Conservation (phyloP, 1,140 invertebrate genomes). For the Euschistus heros region DNA sequence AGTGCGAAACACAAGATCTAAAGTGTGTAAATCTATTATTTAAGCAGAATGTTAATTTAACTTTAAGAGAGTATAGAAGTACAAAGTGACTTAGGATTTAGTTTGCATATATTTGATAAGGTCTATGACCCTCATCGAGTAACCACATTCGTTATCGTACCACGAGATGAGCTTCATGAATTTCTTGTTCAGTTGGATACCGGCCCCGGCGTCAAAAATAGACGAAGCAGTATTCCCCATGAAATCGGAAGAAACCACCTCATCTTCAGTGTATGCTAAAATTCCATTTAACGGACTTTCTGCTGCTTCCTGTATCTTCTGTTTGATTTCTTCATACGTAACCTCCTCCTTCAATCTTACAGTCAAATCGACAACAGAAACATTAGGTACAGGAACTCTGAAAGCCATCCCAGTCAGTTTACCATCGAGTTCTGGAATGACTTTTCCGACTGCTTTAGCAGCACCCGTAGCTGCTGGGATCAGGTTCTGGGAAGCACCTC, state of each 20-base stretch:
- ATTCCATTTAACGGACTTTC: slow-evolving; percentile 47
- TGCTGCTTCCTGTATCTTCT: slow-evolving; percentile 46
- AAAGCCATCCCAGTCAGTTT: slow-evolving; percentile 98
- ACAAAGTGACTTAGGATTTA: slow-evolving; percentile 29
- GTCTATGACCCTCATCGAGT: slow-evolving; percentile 53
- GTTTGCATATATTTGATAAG: slow-evolving; percentile 39
- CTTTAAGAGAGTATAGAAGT: no score
- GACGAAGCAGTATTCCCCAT: slow-evolving; percentile 47
- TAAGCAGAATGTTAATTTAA: no score
- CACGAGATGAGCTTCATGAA: slow-evolving; percentile 30
- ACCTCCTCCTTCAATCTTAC: slow-evolving; percentile 39
- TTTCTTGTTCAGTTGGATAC: slow-evolving; percentile 74
- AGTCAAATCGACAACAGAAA: slow-evolving; percentile 95
- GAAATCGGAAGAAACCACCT: slow-evolving; percentile 59
- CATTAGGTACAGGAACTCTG: slow-evolving; percentile 90
- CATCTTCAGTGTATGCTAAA: slow-evolving; percentile 59
- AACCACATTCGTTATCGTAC: slow-evolving; percentile 58
- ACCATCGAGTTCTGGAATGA: slow-evolving; percentile 85
- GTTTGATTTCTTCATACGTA: slow-evolving; percentile 55
- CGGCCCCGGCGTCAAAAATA: slow-evolving; percentile 70
- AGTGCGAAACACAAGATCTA: no score
- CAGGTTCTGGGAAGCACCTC: slow-evolving; percentile 92
- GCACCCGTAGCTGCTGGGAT: slow-evolving; percentile 98
- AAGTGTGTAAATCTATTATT: no score
- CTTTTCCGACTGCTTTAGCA: slow-evolving; percentile 96